Conservation (phyloP, 2,797 vertebrate species). For the Pristis pectinata region DNA sequence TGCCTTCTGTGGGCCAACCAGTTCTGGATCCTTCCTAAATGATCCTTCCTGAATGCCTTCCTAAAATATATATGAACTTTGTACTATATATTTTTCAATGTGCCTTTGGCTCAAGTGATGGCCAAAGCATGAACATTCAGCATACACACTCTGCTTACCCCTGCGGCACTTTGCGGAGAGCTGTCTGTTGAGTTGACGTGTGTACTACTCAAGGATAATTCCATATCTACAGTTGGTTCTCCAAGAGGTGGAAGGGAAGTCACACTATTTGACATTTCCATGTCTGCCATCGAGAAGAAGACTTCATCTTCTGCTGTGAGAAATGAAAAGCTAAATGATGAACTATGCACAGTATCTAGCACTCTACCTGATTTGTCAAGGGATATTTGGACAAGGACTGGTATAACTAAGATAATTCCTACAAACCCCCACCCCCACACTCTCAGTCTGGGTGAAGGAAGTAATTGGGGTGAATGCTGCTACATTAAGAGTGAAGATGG, state of each 20-base stretch:
- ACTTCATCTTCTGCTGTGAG: conserved; percentile 77
- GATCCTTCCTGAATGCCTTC: too few species aligned
- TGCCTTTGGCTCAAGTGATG: background rate
- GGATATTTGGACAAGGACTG: background rate
- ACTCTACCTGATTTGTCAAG: background rate
- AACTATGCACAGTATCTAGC: background rate
- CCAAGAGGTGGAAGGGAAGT: conserved; percentile 93
- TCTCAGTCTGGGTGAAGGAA: background rate
- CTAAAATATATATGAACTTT: too few species aligned
- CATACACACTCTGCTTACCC: conserved; percentile 57
- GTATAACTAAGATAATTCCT: background rate
- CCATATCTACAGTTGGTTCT: conserved; percentile 89
- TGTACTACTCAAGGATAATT: conserved; percentile 89
- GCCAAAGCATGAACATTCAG: background rate
- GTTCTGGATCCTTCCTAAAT: too few species aligned
- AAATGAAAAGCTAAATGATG: background rate
- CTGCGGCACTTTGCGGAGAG: conserved; percentile 74
- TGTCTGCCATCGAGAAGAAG: conserved; percentile 99
- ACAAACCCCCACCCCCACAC: background rate
- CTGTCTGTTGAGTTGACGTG: conserved; percentile 80
- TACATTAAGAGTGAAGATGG: background rate
- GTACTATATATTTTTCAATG: background rate
- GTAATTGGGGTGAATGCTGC: background rate
- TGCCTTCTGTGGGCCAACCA: too few species aligned
- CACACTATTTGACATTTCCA: conserved; percentile 97